Base-by-base conservation (phyloP, 2,113 vertebrate species). In the Scopus umbretta region DNA sequence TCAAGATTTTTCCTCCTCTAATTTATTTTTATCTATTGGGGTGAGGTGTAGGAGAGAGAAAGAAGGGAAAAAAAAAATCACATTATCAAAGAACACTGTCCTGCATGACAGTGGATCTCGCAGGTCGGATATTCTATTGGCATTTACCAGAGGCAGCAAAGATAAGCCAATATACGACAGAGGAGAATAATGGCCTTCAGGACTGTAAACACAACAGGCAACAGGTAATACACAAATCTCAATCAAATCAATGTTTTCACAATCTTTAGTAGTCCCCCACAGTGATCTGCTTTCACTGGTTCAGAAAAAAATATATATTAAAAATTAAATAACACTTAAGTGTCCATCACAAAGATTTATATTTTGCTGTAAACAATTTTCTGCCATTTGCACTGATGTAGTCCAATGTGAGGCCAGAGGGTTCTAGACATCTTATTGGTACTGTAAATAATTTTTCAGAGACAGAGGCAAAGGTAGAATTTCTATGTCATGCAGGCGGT, bases 391-490 rank as follows among this genome's bases (percentile, higher is more conserved):
- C 96, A 97, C 96, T 96, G 96, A 94, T 90, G 95, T 94, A 97
- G 94, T 97, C 95, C 94, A 90, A 94, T 23, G 67, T 94, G 96
- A 98, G 90, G 96, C 94, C 94, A 88, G 75, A 91, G 87, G 87
- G 59, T 94, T 95, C 90, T 95, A 94, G 91, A 92, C 9, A 23
- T 95, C 83, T 99, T 99, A 99, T 97, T 99, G 99, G 98, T 99
- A 99, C 93, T 99, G 99, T 98, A 99, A 99, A 97, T 99, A 99
- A 98, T 99, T 99, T 98, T 99, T 99, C 96, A 99, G 98, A 80
- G 99, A 98, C 95, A 99, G 98, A 94, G 99, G 99, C 98, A 99
- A 98, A 58, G 99, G 99, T 96, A 99, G 99, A 71, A 98, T 96
- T 97, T 99, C 97, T 97, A 99, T 99, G 97, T 99, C 99, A 95